Evolutionary conservation across 2,888 invertebrate genomes (phyloP), one percentile per base, ranked within the genome.

Genomic region (Acrobasis suavella): DNA sequence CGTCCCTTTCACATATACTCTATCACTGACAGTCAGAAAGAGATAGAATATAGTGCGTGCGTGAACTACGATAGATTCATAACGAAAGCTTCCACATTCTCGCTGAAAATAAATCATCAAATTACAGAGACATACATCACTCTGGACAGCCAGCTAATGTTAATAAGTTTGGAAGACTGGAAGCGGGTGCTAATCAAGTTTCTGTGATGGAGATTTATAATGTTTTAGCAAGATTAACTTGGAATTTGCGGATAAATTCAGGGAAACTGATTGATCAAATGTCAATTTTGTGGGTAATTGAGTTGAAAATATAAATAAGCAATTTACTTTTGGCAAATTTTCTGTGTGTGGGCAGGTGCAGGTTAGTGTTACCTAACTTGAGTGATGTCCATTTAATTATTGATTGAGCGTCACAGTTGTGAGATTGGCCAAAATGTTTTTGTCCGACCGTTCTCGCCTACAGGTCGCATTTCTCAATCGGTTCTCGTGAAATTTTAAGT

Each of bases 71-170:
- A 66, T 67, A 78, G 74, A 85, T 85, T 82, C 80, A 86, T 86
- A 85, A 84, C 75, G 77, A 81, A 79, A 83, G 70, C 78, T 82
- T 82, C 83, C 85, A 85, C 87, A 86, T 89, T 85, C 86, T 76
- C 63, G 76, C 86, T 85, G 81, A 86, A 89, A 89, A 89, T 88
- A 87, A 84, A 84, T 85, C 78, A 87, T 85, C 78, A 80, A 75
- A 76, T 73, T 75, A 67, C 65, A 68, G 6, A 54, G 37, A 49
- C 54, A 63, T 59, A 54, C 58, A 59, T 64, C 62, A 62, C 37
- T 62, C 42, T 32, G 16, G 55, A 62, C 55, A 50, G 38, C 32
- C 16, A 49, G 15, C 49, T 49, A 55, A 55, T 50, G 32, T 38
- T 62, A 62, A 62, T 62, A 56, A 49, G 12, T 55, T 42, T 55